These are phyloP conservation scores for Cherax destructor DNA, from an alignment of 1,140 invertebrate genomes.

Conservation along the genomic window DNA sequence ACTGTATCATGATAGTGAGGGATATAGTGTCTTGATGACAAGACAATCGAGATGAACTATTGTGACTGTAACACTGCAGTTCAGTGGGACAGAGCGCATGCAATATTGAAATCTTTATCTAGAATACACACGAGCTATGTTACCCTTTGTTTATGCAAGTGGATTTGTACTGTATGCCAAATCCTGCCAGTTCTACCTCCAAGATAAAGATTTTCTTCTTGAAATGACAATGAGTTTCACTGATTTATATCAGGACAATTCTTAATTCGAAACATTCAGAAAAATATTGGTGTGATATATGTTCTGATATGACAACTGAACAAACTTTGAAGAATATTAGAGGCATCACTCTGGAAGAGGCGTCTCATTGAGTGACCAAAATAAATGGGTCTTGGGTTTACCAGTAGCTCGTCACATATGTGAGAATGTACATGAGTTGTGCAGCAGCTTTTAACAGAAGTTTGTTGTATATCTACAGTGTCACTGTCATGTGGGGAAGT, in stretches of 20 bases:
- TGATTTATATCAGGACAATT: background rate
- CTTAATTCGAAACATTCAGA: background rate
- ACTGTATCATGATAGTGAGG: no score
- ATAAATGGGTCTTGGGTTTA: slow-evolving; percentile 17
- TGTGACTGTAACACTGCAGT: slow-evolving; percentile 27
- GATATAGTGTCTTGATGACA: background rate
- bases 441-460: no score
- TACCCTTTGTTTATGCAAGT: slow-evolving; percentile 22
- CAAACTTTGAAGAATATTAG: slow-evolving; percentile 1
- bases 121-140: slow-evolving; percentile 17
- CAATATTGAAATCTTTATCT: slow-evolving; percentile 15
- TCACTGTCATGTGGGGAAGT: slow-evolving; percentile 11
- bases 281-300: slow-evolving; percentile 11
- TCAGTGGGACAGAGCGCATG: slow-evolving; percentile 8
- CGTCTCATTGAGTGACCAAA: background rate
- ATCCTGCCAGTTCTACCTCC: background rate
- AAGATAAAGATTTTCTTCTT: slow-evolving; percentile 16
- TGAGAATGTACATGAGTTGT: background rate
- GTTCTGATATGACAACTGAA: background rate
- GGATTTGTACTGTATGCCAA: background rate
- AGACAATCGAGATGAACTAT: background rate
- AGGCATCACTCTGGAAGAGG: slow-evolving; percentile 5
- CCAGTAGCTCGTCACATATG: background rate
- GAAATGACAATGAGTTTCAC: background rate
- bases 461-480: no score